Evolutionary conservation across 1,140 invertebrate genomes (phyloP), one percentile per base, ranked within the genome.

Genomic region (Ptiloglossa arizonensis): DNA sequence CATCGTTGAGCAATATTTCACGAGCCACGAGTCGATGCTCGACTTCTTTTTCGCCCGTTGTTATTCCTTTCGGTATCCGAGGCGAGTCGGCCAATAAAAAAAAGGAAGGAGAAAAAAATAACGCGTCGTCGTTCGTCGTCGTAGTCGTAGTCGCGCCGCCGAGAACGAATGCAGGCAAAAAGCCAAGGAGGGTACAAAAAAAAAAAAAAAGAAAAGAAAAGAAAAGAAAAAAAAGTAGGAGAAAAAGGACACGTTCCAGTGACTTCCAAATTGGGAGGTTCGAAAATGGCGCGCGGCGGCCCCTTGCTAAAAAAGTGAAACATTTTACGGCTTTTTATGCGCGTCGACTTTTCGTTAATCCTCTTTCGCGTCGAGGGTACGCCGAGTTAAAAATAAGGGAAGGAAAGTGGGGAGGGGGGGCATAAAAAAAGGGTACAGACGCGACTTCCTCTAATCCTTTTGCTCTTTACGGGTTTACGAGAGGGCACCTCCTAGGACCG

Each of bases 301-400:
- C n/a, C n/a, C n/a, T n/a, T n/a, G n/a, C n/a, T n/a, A n/a, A 79
- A 83, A 82, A 67, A 62, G 29, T 54, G 70, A 73, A 82, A 81
- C 56, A 71, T 85, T 86, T 86, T 83, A 86, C 82, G 68, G 75
- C 82, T 85, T 83, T 83, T 78, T 74, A 72, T 24, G 63, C 50
- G 3, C 17, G 19, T 15, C 6, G 19, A 13, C 56, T 52, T 77
- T 68, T 56, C 38, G 29, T 79, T 63, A 76, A 68, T 52, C 50
- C 52, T 32, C 35, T 52, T 44, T 72, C 15, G 29, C 22, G n/a
- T 59, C 46, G 60, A 66, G 17, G 11, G 35, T 9, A 5, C 11
- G 17, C 15, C 6, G 24, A 5, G 48, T 41, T 38, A 24, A 68
- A 44, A 15, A 54, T 50, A 46, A 44, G 52, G 67, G 38, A 9